These are phyloP conservation scores for Catocala fraxini DNA, from an alignment of 2,888 invertebrate species.

Conservation along the genomic window DNA sequence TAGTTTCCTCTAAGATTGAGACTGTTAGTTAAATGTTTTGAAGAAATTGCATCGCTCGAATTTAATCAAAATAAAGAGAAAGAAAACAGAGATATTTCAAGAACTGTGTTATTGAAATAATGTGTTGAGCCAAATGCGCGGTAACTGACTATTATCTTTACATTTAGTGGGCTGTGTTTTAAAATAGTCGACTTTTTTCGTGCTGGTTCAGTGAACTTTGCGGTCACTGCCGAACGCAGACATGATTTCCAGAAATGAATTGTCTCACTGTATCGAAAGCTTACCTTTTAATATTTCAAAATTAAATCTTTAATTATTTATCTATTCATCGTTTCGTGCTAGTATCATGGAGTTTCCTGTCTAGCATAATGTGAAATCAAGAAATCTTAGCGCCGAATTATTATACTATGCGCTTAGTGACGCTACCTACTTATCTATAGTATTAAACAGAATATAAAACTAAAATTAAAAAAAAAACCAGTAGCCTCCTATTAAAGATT, in stretches of 20 bases:
- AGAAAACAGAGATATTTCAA: slow-evolving; percentile 23
- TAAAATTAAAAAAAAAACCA: too few species aligned
- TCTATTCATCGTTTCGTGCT: too few species aligned
- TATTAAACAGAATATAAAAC: too few species aligned
- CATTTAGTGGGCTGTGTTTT: slow-evolving; percentile 43
- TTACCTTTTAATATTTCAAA: background rate
- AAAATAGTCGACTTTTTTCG: slow-evolving; percentile 59
- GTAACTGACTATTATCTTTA: slow-evolving; percentile 27
- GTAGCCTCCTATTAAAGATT: too few species aligned
- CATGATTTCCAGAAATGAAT: slow-evolving; percentile 54
- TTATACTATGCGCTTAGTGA: too few species aligned
- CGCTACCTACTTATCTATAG: too few species aligned
- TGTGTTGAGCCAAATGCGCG: slow-evolving; percentile 29
- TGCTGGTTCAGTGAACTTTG: slow-evolving; percentile 70
- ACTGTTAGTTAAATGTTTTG: too few species aligned
- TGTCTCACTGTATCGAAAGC: slow-evolving; percentile 44
- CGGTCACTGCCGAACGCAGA: slow-evolving; percentile 62
- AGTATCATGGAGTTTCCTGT: too few species aligned
- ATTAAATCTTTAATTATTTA: too few species aligned
- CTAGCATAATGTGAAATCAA: too few species aligned
- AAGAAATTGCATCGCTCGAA: slow-evolving; percentile 15
- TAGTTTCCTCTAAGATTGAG: background rate
- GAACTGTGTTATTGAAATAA: slow-evolving; percentile 30
- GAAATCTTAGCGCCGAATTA: too few species aligned
- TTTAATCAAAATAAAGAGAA: slow-evolving; percentile 25